These are phyloP conservation scores for Venturia canescens DNA, from an alignment of 1,140 invertebrate species.

Conservation along the genomic window DNA sequence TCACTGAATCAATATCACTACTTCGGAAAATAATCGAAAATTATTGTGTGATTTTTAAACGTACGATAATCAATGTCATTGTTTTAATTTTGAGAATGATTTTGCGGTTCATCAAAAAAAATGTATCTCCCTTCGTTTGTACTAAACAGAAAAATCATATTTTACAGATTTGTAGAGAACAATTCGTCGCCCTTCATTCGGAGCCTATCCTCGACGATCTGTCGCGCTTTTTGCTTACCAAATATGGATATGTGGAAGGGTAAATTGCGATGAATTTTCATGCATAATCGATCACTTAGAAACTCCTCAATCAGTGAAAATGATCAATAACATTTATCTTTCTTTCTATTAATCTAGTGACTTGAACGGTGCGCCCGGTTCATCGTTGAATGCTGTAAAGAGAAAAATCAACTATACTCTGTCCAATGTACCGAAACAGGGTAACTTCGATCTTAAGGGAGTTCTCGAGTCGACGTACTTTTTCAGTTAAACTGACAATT, in stretches of 20 bases:
- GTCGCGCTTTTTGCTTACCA: slow-evolving; percentile 84
- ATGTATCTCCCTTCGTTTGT: slow-evolving; percentile 11
- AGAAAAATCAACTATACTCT: slow-evolving; percentile 81
- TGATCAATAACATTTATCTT: slow-evolving; percentile 36
- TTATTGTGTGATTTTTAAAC: slow-evolving; percentile 7
- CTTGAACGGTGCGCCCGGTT: slow-evolving; percentile 75
- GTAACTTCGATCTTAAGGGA: slow-evolving; percentile 85
- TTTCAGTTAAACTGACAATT: slow-evolving; percentile 81
- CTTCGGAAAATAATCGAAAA: no score
- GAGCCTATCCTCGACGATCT: slow-evolving; percentile 95
- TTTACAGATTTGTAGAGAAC: slow-evolving; percentile 92
- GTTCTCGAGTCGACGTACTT: slow-evolving; percentile 90
- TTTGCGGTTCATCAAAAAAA: no score
- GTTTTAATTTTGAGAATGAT: no score
- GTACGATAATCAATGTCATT: no score
- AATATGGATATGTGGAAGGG: slow-evolving; percentile 77
- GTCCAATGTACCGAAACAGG: slow-evolving; percentile 82
- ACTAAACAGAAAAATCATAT: slow-evolving; percentile 2
- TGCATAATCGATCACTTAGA: slow-evolving; percentile 22
- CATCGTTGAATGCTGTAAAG: slow-evolving; percentile 77
- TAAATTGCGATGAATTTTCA: slow-evolving; percentile 55
- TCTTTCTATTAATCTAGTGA: slow-evolving; percentile 72
- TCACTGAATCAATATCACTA: no score
- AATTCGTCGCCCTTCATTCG: slow-evolving; percentile 96
- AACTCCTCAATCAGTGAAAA: not conserved